A percentile compares a stretch with the other conserved stretches of the same genome.
phyloP scores from a whole-genome alignment of 2,888 invertebrate species.

The Tenthredo distinguenda region DNA sequence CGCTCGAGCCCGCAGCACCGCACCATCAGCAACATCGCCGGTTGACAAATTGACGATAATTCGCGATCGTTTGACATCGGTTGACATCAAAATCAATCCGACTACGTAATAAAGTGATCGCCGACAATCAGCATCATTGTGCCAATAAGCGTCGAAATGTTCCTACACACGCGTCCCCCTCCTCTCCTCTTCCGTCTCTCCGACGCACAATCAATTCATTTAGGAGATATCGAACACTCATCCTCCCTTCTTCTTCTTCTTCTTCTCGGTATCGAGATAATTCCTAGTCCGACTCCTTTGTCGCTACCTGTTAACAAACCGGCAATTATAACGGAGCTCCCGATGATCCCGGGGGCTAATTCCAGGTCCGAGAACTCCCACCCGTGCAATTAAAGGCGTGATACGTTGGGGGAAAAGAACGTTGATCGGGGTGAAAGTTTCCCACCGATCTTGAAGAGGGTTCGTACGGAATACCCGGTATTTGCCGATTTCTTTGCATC shows the following conservation, averaged over 20 bases:
- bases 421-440: background rate
- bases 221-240: background rate
- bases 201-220: background rate
- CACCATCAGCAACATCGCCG: constrained; percentile 24
- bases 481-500: background rate
- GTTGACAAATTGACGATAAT: constrained; percentile 74
- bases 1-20: background rate
- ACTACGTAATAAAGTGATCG: constrained; percentile 74
- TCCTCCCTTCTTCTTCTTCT: background rate
- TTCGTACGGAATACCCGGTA: background rate
- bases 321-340: background rate
- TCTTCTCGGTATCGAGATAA: background rate
- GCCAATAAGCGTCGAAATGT: constrained; percentile 69
- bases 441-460: background rate
- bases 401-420: background rate
- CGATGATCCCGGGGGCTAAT: background rate
- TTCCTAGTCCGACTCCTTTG: background rate
- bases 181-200: background rate
- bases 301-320: background rate
- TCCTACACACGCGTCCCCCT: background rate
- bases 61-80: constrained; percentile 75
- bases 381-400: background rate
- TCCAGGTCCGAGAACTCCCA: background rate
- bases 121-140: constrained; percentile 74
- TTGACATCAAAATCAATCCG: constrained; percentile 76